These are phyloP conservation scores for Coptodon rendalli DNA, from an alignment of 2,113 vertebrate genomes.

Conservation along the genomic window DNA sequence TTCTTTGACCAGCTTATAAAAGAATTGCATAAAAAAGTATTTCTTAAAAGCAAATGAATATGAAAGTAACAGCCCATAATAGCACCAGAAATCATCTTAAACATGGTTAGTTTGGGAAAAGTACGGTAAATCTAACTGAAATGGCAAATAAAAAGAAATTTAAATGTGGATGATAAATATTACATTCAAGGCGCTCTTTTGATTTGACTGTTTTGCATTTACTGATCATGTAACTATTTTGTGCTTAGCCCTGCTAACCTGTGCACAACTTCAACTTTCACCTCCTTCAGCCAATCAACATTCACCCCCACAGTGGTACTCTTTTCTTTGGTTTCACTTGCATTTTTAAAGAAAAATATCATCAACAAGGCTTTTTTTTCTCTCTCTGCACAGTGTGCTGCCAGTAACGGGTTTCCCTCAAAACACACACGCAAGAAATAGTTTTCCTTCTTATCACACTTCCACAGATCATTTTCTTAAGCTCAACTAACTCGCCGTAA, in stretches of 20 bases:
- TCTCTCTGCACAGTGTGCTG: not conserved
- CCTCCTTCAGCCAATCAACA: slow-evolving; percentile 24
- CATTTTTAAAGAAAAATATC: not conserved
- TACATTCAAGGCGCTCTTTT: not conserved
- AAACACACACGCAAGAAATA: not conserved
- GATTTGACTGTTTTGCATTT: not conserved
- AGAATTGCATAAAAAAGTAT: slow-evolving; percentile 4
- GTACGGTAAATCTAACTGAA: not conserved
- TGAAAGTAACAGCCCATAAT: not conserved
- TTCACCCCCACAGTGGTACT: not conserved
- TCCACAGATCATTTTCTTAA: not conserved
- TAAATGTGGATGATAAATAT: not conserved
- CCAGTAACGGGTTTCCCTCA: not conserved
- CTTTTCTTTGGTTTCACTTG: slow-evolving; percentile 28
- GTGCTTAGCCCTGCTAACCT: not conserved
- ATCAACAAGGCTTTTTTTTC: not conserved
- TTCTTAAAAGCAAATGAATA: not conserved
- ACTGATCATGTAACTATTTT: not conserved
- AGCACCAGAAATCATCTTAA: not conserved
- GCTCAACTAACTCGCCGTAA: not conserved
- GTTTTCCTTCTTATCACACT: not conserved
- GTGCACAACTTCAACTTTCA: slow-evolving; percentile 4
- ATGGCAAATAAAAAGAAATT: not conserved
- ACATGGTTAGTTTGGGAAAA: not conserved
- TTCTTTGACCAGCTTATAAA: slow-evolving; percentile 6